Conservation (phyloP, 1,140 invertebrate species). For the Aphis craccivora region DNA sequence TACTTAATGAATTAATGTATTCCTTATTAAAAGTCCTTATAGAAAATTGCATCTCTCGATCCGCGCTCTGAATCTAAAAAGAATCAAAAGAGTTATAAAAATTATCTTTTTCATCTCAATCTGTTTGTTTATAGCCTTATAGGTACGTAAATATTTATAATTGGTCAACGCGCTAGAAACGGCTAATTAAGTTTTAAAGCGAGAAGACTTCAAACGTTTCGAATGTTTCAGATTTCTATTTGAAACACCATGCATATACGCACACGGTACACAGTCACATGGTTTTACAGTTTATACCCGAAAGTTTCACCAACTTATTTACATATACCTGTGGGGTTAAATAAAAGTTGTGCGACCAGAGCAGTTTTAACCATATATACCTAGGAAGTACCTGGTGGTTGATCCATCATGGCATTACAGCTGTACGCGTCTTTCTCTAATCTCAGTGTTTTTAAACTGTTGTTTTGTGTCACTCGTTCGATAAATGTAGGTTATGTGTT, state of each 20-base stretch:
- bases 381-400: not conserved
- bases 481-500: not conserved
- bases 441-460: not conserved
- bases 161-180: not conserved
- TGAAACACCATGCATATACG: not conserved
- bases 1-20: not conserved
- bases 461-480: not conserved
- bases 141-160: not conserved
- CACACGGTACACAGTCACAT: not conserved
- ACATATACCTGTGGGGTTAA: not conserved
- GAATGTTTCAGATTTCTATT: not conserved
- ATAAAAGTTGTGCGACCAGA: not conserved
- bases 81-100: not conserved
- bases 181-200: not conserved
- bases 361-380: not conserved
- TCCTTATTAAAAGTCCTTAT: not conserved
- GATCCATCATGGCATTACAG: not conserved
- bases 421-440: not conserved
- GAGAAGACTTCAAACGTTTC: not conserved
- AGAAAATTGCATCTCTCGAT: not conserved
- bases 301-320: slow-evolving; percentile 14
- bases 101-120: not conserved
- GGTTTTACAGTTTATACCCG: not conserved
- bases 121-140: not conserved
- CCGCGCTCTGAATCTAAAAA: not conserved